These are phyloP conservation scores for Buteo buteo DNA, from an alignment of 2,113 vertebrate genomes.

Conservation along the genomic window DNA sequence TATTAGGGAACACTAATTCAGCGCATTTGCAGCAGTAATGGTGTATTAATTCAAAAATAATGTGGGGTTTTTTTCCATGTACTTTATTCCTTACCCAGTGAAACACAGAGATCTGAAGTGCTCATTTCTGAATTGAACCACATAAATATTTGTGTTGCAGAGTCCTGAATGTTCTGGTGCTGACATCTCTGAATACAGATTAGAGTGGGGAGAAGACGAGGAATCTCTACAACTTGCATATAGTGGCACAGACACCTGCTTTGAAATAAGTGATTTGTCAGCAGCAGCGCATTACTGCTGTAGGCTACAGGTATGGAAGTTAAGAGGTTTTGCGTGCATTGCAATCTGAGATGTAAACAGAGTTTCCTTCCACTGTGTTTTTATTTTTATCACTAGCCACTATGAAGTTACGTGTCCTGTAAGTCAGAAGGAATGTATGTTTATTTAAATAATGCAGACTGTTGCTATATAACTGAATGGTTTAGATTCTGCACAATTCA, in stretches of 20 bases:
- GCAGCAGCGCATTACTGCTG: constrained; percentile 89
- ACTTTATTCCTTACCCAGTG: neutral
- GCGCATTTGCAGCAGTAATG: neutral
- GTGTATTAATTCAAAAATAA: constrained; percentile 8
- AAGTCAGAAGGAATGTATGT: neutral
- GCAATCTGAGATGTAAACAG: neutral
- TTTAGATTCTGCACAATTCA: neutral
- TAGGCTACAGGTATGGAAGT: constrained; percentile 80
- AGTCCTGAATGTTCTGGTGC: constrained; percentile 90
- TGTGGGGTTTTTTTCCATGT: neutral
- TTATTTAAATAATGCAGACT: neutral
- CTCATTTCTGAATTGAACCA: neutral
- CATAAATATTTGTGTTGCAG: constrained; percentile 68
- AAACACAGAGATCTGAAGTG: neutral
- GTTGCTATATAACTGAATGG: neutral
- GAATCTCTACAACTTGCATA: constrained; percentile 87
- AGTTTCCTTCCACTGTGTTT: neutral
- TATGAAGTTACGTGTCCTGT: neutral
- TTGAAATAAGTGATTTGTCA: constrained; percentile 83
- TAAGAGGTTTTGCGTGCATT: rapidly evolving
- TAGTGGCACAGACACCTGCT: constrained; percentile 82
- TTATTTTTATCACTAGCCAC: neutral
- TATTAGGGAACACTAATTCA: neutral
- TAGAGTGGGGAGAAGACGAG: constrained; percentile 93
- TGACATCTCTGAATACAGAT: constrained; percentile 92